phyloP scores from a whole-genome alignment of 2,113 vertebrate genomes.

The Ictalurus furcatus region DNA sequence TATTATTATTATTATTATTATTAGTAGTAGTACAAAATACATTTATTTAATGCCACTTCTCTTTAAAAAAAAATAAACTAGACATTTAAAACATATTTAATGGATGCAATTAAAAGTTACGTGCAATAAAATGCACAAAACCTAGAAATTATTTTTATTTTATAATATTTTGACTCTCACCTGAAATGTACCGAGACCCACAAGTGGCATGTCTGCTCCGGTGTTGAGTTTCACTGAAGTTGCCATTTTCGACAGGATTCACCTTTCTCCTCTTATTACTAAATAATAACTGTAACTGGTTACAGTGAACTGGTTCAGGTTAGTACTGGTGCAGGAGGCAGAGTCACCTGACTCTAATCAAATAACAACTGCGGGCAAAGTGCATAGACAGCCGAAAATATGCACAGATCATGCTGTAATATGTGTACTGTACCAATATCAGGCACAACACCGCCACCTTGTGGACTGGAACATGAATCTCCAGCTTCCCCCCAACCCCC shows the following conservation, averaged over 20 bases:
- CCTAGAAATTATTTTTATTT: neutral
- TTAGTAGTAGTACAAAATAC: too few relatives aligned
- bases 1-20: too few relatives aligned
- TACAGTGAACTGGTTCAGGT: neutral
- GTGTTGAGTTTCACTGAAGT: conserved; percentile 72
- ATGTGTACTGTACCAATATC: neutral
- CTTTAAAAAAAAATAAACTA: too few relatives aligned
- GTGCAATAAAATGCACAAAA: too few relatives aligned
- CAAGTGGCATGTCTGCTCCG: conserved; percentile 78
- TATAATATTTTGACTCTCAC: conserved; percentile 58
- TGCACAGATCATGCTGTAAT: neutral
- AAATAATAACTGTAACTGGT: neutral
- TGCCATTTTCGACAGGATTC: conserved; percentile 66
- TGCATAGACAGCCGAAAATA: neutral
- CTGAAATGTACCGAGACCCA: conserved; percentile 92
- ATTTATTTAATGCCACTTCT: too few relatives aligned
- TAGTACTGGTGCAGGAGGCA: neutral
- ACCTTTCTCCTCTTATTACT: neutral
- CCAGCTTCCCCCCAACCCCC: too few relatives aligned
- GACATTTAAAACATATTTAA: too few relatives aligned
- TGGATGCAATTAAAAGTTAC: too few relatives aligned
- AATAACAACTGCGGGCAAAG: neutral
- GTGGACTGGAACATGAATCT: too few relatives aligned
- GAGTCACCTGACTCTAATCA: neutral
- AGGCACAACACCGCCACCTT: neutral